Evolutionary conservation across 2,797 vertebrate species (phyloP).

Genomic region (Aulostomus chinensis): DNA sequence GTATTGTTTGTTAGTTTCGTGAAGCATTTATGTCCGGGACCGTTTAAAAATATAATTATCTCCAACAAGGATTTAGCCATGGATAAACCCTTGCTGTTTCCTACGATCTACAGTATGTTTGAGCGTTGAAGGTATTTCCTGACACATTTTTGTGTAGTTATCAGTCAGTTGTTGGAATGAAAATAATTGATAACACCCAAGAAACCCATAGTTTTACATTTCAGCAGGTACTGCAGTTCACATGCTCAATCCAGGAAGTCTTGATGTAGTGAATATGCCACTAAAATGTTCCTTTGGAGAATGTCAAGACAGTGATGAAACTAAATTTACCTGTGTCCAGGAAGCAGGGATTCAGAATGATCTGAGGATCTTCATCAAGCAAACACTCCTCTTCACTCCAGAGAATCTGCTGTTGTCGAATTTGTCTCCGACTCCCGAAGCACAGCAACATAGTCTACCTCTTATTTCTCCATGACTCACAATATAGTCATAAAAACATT

Average conservation of each 20-base stretch:
- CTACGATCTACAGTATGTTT: not conserved
- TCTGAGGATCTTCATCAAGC: conserved; percentile 55
- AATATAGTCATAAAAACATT: conserved; percentile 16
- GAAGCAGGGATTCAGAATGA: conserved; percentile 57
- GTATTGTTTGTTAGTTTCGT: too few species aligned
- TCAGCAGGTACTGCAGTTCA: too few species aligned
- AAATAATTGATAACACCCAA: conserved; percentile 26
- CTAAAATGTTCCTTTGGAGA: too few species aligned
- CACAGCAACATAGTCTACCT: conserved; percentile 68
- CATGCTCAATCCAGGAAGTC: not conserved
- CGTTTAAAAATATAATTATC: too few species aligned
- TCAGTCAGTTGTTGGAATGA: conserved; percentile 19
- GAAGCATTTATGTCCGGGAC: too few species aligned
- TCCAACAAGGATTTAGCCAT: too few species aligned
- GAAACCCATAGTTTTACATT: conserved; percentile 2
- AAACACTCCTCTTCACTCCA: conserved; percentile 66
- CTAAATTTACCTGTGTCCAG: conserved; percentile 78
- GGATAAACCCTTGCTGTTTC: not conserved
- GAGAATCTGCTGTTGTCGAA: conserved; percentile 34
- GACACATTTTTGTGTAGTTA: conserved; percentile 24
- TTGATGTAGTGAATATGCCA: too few species aligned
- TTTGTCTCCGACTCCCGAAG: conserved; percentile 68
- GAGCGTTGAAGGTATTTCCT: not conserved
- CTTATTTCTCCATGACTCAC: conserved; percentile 8
- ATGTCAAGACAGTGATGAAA: too few species aligned